Evolutionary conservation across 2,888 invertebrate species (phyloP), one percentile per base, ranked within the genome.

Genomic region (Allacma fusca): DNA sequence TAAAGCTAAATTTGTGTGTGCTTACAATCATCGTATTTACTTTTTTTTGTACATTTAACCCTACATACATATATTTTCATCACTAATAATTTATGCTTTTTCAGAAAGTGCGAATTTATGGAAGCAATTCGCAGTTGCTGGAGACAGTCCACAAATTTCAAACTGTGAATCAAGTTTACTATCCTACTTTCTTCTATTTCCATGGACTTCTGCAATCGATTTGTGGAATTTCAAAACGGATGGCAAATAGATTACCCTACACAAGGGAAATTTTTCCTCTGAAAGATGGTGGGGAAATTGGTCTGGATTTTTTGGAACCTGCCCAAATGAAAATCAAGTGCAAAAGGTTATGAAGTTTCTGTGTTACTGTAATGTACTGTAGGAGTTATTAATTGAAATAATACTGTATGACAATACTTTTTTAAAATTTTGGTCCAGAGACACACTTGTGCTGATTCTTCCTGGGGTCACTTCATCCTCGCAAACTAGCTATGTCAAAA

Each of bases 381-480:
- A 7, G 9, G 9, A 4, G 34, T 9, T 34, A 34, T 34, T 34
- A 34, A 34, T 57, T 4, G 13, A 9, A 57, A 57, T 21, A 57
- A 57, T 19, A 21, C 4, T 57, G 2, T n/a, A n/a, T n/a, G n/a
- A n/a, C n/a, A n/a, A n/a, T n/a, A n/a, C n/a, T n/a, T n/a, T n/a
- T n/a, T n/a, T n/a, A n/a, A n/a, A n/a, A n/a, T n/a, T n/a, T n/a
- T n/a, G n/a, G n/a, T n/a, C n/a, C 40, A 74, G 74, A 5, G 34
- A 62, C 13, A 19, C 24, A 2, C 23, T 75, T 19, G 68, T 94
- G 83, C 88, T 94, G 74, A 91, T 94, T 86, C 88, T 94, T 85
- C 94, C 94, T 4, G 94, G 94, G 34, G 89, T 94, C 72, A 93
- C 94, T 72, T 93, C 93, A 81, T 91, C 90, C 83, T 91, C 92